phyloP scores from a whole-genome alignment of 1,140 invertebrate species.

The Melipona quadrifasciata region DNA sequence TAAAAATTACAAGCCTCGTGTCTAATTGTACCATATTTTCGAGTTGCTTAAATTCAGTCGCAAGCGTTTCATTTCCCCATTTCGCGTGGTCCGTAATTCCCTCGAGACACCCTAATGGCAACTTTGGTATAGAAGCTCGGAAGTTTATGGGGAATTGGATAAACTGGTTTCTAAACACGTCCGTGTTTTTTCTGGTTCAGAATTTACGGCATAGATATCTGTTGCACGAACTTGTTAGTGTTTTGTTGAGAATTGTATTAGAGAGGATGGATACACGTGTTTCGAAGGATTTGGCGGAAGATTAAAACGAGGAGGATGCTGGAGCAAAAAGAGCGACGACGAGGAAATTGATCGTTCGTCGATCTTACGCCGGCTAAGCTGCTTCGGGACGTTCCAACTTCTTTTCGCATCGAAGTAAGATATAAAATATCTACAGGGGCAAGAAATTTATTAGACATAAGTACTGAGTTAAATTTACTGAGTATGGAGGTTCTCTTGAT shows the following conservation, averaged over 20 bases:
- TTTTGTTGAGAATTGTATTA: neutral
- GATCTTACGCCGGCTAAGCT: neutral
- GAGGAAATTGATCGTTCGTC: neutral
- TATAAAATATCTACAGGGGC: too few species aligned
- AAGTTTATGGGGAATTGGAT: neutral
- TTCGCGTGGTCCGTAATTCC: neutral
- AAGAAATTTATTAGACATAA: too few species aligned
- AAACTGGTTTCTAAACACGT: neutral
- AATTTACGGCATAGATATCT: slow-evolving; percentile 3
- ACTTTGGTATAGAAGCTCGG: too few species aligned
- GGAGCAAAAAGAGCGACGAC: neutral
- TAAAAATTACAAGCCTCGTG: neutral
- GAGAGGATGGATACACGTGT: neutral
- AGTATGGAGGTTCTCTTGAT: neutral
- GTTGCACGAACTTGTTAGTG: slow-evolving; percentile 1
- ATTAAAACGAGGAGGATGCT: neutral
- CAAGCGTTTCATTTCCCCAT: too few species aligned
- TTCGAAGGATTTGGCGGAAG: neutral
- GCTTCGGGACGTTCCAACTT: neutral
- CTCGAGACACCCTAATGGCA: neutral
- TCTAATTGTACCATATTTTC: neutral
- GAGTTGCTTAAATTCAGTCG: neutral
- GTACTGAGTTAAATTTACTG: too few species aligned
- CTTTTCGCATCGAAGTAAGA: too few species aligned
- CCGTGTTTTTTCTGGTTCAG: neutral